Conservation (phyloP, 2,888 invertebrate species). For the Epinotia ramella region DNA sequence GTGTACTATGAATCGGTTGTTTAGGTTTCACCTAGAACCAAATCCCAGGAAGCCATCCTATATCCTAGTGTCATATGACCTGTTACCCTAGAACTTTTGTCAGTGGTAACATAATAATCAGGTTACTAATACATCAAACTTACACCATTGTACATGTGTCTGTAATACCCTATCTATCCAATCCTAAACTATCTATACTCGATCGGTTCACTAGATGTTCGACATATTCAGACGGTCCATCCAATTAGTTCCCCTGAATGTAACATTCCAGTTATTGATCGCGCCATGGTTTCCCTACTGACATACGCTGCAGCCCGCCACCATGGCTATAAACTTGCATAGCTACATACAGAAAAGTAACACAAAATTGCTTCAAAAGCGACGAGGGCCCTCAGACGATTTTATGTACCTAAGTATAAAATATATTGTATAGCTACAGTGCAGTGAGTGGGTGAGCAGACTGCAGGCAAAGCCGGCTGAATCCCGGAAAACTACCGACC, state of each 20-base stretch:
- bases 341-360: constrained; percentile 67
- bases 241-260: constrained; percentile 32
- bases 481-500: constrained; percentile 86
- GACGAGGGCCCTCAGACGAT: constrained; percentile 80
- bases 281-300: constrained; percentile 63
- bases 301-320: constrained; percentile 64
- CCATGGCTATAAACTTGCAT: constrained; percentile 52
- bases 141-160: not conserved
- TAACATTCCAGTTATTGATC: constrained; percentile 56
- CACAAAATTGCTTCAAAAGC: constrained; percentile 74
- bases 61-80: constrained; percentile 34
- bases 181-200: not conserved
- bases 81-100: constrained; percentile 47
- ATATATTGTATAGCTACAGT: constrained; percentile 69
- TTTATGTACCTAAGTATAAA: constrained; percentile 56
- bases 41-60: constrained; percentile 43
- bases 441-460: constrained; percentile 83
- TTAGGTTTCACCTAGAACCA: constrained; percentile 69
- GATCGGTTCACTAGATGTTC: not conserved
- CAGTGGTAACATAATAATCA: not conserved
- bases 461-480: constrained; percentile 83
- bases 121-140: not conserved
- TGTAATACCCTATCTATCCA: not conserved
- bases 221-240: constrained; percentile 1
- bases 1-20: constrained; percentile 68